Base-by-base conservation (phyloP, 2,113 vertebrate genomes). In the Alethe castanea region DNA sequence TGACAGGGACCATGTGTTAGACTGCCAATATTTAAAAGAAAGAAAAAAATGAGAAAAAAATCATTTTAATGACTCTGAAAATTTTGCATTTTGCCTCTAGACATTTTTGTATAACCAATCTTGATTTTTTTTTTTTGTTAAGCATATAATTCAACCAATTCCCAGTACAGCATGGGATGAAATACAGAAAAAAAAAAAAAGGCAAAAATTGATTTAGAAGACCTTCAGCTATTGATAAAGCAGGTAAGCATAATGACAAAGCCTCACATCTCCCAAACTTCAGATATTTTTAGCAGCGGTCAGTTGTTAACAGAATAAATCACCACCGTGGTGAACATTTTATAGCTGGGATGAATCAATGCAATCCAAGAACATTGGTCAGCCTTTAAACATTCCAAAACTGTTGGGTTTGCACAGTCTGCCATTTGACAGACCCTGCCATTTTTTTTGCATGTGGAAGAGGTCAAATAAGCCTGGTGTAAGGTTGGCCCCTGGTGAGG, bases 391-490 rank as follows among this genome's bases (percentile, higher is more conserved):
- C 6, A 16, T 35, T 78, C 61, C 12, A 40, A 8, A 74, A 14
- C 0, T 36, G 2, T 1, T 70, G 24, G 9, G 1, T 36, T 45
- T 76, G 33, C 71, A 4, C n/a, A 31, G 33, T 10, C 31, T 72
- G 38, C 3, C n/a, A 19, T 23, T 53, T 3, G 5, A 8, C 19
- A 33, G 19, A 15, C 12, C 4, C 1, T 19, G n/a, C 9, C 19
- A 2, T 8, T 20, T 24, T 24, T 66, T 56, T 61, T 57, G 4
- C 5, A 28, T 28, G 65, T 80, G 25, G 38, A 45, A 47, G 59
- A 57, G 19, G 28, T 40, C 0, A 1, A 14, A 14, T 10, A 12
- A 19, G 12, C 23, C n/a, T 80, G 53, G 31, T 28, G 7, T 29
- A 36, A 24, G 11, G 13, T 0, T 89, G 19, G 16, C 8, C 24